Evolutionary conservation across 2,113 vertebrate genomes (phyloP).

Genomic region (Strix uralensis): DNA sequence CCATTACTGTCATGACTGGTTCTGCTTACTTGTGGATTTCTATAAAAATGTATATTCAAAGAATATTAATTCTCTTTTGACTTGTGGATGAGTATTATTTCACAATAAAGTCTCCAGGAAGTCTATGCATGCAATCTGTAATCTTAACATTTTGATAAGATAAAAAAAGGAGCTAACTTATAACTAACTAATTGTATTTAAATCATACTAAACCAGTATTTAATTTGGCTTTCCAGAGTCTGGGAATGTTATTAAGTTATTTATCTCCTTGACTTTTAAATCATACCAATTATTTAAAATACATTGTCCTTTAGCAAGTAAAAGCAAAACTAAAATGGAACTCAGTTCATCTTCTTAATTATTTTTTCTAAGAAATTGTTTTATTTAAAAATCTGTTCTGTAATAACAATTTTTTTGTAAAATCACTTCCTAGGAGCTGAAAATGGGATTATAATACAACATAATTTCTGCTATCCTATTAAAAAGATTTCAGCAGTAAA

Average conservation of each 20-base stretch:
- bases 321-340: neutral
- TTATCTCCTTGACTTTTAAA: neutral
- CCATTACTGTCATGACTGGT: neutral
- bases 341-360: neutral
- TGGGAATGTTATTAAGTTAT: neutral
- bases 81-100: neutral
- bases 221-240: neutral
- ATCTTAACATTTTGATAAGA: neutral
- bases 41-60: neutral
- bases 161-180: neutral
- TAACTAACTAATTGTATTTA: neutral
- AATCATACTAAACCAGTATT: neutral
- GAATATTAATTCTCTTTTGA: neutral
- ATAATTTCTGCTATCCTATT: neutral
- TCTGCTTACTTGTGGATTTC: neutral
- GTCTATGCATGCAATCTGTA: neutral
- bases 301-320: neutral
- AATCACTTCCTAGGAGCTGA: neutral
- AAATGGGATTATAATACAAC: neutral
- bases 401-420: neutral
- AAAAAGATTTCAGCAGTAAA: neutral
- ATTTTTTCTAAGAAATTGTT: neutral
- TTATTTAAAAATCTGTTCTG: neutral
- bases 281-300: neutral
- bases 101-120: neutral